Percentiles rank a stretch among this genome's conserved stretches.
Evolutionary conservation across 2,888 invertebrate genomes (phyloP).

Genomic region (Unio delphinus): DNA sequence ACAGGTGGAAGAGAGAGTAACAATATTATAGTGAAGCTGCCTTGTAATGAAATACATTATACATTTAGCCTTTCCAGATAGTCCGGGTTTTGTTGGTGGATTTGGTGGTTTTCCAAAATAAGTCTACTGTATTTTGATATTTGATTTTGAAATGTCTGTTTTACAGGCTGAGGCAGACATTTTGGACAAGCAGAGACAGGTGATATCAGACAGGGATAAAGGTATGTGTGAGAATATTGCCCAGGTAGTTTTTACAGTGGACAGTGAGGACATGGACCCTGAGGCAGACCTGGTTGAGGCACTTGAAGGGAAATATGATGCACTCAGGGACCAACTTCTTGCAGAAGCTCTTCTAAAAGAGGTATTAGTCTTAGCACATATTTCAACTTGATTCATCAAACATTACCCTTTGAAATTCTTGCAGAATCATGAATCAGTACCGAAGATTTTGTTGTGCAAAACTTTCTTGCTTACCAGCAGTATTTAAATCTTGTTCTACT

Average conservation of each 20-base stretch:
- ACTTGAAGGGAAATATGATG: constrained; percentile 65
- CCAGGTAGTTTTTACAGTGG: constrained; percentile 42
- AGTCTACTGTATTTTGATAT: no score
- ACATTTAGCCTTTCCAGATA: no score
- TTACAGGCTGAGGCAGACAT: constrained; percentile 36
- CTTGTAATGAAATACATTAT: no score
- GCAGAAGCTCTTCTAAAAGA: constrained; percentile 61
- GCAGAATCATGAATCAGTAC: background rate
- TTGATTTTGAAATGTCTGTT: background rate
- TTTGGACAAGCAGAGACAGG: constrained; percentile 22
- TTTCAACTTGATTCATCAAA: background rate
- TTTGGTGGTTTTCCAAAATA: no score
- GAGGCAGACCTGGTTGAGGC: constrained; percentile 54
- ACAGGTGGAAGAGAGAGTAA: no score
- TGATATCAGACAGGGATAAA: constrained; percentile 31
- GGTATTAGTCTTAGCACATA: constrained; percentile 26
- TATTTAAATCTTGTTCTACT: no score
- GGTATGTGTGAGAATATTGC: constrained; percentile 51
- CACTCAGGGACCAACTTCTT: constrained; percentile 63
- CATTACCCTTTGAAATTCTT: no score
- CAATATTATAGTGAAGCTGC: no score
- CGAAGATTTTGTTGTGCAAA: background rate
- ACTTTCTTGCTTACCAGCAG: background rate
- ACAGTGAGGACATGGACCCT: constrained; percentile 25
- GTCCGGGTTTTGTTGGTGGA: no score